Base-by-base conservation (phyloP, 2,888 invertebrate species). In the Dione juno region DNA sequence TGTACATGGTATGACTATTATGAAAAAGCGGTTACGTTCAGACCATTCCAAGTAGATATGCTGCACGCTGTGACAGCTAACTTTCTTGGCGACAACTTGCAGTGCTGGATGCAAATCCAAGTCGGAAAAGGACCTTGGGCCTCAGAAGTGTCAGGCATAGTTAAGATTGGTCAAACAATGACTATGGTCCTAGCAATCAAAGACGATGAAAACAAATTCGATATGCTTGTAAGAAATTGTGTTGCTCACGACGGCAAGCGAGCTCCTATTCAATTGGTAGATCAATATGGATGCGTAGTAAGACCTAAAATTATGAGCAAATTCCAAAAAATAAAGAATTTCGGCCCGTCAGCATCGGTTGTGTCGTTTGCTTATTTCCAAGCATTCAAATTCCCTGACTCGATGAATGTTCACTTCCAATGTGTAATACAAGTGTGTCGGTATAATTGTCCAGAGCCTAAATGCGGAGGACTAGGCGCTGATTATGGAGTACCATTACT, bases 41-140 rank as follows among this genome's bases (percentile, higher is more conserved):
- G 98, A 82, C 98, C 98, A 41, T 98, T 98, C 96, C 97, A 98
- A 94, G 98, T 98, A 48, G 98, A 98, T 86, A 98, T 98, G 97
- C 88, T 98, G 79, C 98, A 98, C 86, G 98, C 98, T 0, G 98
- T 98, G 58, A 98, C 98, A 0, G 98, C 98, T 63, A 98, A 98
- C 94, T 98, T 98, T 95, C 95, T 98, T 79, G 98, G 98, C 40
- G 98, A 98, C 89, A 98, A 98, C 92, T 93, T 98, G 80, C 98
- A 98, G 86, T 98, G 98, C 90, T 98, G 98, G 98, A 98, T 98
- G 98, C 98, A 98, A 89, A 98, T 98, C 80, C 98, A 98, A 90
- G 98, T 98, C 58, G 98, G 98, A 69, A 98, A 98, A 86, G 98
- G 98, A 77, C 98, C 98, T 0, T 98, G 98, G 98, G 98, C 98